Evolutionary conservation across 2,797 vertebrate species (phyloP).

Genomic region (Ciconia nigra): DNA sequence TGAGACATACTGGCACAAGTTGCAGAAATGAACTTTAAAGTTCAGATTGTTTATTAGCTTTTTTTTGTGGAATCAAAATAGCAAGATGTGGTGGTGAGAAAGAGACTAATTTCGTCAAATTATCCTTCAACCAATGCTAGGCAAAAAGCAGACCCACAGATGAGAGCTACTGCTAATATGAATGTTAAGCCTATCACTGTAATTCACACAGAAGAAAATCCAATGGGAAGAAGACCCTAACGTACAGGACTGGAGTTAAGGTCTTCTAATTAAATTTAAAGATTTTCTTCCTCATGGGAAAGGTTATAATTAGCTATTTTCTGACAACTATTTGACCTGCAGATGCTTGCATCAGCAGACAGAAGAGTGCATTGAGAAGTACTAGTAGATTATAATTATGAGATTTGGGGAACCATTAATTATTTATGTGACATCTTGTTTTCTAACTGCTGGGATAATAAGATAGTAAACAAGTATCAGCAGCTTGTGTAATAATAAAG

Average conservation of each 20-base stretch:
- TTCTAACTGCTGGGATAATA: background rate
- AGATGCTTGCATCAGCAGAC: conserved; percentile 67
- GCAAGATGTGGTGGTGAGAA: background rate
- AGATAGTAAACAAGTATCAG: conserved; percentile 7
- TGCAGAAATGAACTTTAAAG: conserved; percentile 49
- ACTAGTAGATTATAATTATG: conserved; percentile 59
- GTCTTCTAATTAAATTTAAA: conserved; percentile 78
- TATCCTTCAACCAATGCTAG: conserved; percentile 12
- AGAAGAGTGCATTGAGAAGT: conserved; percentile 55
- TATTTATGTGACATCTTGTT: conserved; percentile 53
- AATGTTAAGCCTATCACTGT: conserved; percentile 40
- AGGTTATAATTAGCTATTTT: conserved; percentile 76
- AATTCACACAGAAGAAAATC: conserved; percentile 52
- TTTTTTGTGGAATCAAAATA: conserved; percentile 11
- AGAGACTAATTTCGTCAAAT: conserved; percentile 30
- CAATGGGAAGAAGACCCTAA: conserved; percentile 55
- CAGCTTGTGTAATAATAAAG: background rate
- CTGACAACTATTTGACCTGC: conserved; percentile 67
- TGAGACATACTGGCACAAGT: conserved; percentile 11
- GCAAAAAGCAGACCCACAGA: conserved; percentile 23
- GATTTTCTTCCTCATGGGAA: conserved; percentile 69
- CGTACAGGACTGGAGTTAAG: conserved; percentile 62
- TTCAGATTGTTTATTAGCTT: conserved; percentile 3
- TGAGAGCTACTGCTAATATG: conserved; percentile 28
- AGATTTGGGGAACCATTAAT: conserved; percentile 47